Evolutionary conservation across 2,797 vertebrate species (phyloP), one percentile per base, ranked within the genome.

Genomic region (Perodicticus potto): DNA sequence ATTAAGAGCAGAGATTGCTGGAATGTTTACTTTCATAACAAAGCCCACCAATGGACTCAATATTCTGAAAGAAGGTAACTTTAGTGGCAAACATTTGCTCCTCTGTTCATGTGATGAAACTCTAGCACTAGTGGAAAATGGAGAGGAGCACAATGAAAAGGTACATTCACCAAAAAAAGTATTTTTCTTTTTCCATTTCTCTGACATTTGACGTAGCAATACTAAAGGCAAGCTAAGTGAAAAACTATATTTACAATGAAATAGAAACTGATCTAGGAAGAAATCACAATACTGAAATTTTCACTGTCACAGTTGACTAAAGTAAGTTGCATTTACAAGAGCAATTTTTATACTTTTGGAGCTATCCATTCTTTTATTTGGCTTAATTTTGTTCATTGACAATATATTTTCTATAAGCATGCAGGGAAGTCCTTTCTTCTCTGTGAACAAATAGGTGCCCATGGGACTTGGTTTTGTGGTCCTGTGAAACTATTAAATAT

Each of bases 231-330:
- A 45, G 11, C 27, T 57, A 85, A 85, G 23, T 65, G 19, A 89
- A 91, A 91, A 91, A 43, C 2, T 34, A 19, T 59, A 91, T 34
- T 74, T 81, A 65, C 20, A 63, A 92, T 86, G 40, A 83, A 20
- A 27, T 73, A 72, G 49, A 93, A 83, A 43, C 53, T 45, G 6
- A n/a, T 90, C 25, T 59, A 87, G 14, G 84, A 91, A 93, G 67
- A 67, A 78, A 80, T 90, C 34, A 76, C 25, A 92, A 83, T 61
- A 70, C 34, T 93, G 22, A 81, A 34, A 84, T 40, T 74, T 77
- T 78, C 2, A 9, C 85, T 65, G 20, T 53, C 32, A 74, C 29
- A 40, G 0, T 90, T 93, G 83, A 53, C 10, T 73, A 61, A 76
- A 17, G 23, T 34, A 85, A 73, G 61, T 34, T 73, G 13, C 17